Base-by-base conservation (phyloP, 2,113 vertebrate species). In the Syrmaticus mikado region DNA sequence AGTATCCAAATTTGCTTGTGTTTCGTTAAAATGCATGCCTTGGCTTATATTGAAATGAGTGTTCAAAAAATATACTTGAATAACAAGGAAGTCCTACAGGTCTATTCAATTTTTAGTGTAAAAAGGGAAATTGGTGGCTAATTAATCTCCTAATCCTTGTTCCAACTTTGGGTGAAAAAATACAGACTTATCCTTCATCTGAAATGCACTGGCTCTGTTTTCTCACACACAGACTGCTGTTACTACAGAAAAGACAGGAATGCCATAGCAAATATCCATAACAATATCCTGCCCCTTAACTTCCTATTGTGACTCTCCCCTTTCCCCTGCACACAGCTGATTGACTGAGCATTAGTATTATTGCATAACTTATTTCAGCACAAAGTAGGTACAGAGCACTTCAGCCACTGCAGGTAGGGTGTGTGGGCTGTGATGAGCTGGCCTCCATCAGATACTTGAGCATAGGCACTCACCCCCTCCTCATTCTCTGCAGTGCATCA, bases 181-280 rank as follows among this genome's bases (percentile, higher is more conserved):
- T 6, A 34, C 0, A 1, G 24, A n/a, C 13, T 10, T n/a, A 22
- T 6, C 48, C 25, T 4, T 43, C n/a, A 25, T 64, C 36, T 85
- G 60, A 70, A 40, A 52, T 10, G 30, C 14, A 52, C 11, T 34
- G 11, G 21, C 45, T 71, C 58, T 79, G 46, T 66, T 32, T 16
- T n/a, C 67, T 80, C 50, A 20, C n/a, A 38, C n/a, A 27, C 19
- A 61, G 50, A 30, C 55, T 71, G 21, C 53, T 87, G 25, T 8
- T 79, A 22, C 1, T 52, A 25, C 41, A 61, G 40, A 40, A 52
- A 66, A 78, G 24, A 62, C 21, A 52, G 32, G 43, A 30, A 17
- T 19, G 41, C 80, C 20, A 30, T 28, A 2, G 19, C 83, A 32
- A 1, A 43, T 40, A 67, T 28, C 41, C 14, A 2, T 13, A 45